Conservation (phyloP, 2,797 vertebrate genomes). For the Acrocephalus scirpaceus region DNA sequence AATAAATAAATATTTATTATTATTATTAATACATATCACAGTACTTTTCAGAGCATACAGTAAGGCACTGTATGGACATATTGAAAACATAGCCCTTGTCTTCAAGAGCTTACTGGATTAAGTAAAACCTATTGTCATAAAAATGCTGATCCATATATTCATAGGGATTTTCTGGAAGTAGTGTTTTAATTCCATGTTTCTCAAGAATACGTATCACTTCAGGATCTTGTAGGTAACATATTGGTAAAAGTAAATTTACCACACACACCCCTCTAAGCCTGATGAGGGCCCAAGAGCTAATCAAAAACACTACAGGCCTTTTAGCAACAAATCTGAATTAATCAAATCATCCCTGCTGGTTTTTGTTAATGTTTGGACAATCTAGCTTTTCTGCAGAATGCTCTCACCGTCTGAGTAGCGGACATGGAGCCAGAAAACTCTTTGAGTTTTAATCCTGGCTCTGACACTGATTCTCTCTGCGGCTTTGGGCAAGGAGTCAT, state of each 20-base stretch:
- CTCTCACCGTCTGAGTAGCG: slow-evolving; percentile 21
- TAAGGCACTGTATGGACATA: not conserved
- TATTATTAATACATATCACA: not conserved
- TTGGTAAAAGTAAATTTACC: slow-evolving; percentile 33
- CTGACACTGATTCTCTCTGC: slow-evolving; percentile 47
- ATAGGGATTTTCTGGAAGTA: not conserved
- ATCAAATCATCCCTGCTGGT: slow-evolving; percentile 65
- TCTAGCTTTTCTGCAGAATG: slow-evolving; percentile 50
- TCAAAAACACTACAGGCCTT: slow-evolving; percentile 64
- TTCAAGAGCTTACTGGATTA: not conserved
- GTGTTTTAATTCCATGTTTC: not conserved
- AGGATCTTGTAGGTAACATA: slow-evolving; percentile 1
- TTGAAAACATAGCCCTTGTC: not conserved
- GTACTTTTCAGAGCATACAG: not conserved
- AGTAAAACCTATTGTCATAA: not conserved
- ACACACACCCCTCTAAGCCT: slow-evolving; percentile 26
- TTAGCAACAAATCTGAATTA: slow-evolving; percentile 59
- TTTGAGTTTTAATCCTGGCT: slow-evolving; percentile 69
- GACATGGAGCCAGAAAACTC: slow-evolving; percentile 63
- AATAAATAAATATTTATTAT: not conserved
- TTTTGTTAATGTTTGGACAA: slow-evolving; percentile 69
- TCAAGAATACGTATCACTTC: not conserved
- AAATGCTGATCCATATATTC: not conserved
- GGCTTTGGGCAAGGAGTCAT: slow-evolving; percentile 68
- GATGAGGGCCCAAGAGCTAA: slow-evolving; percentile 45